Conservation (phyloP, 1,140 invertebrate genomes). For the Chironomus tepperi region DNA sequence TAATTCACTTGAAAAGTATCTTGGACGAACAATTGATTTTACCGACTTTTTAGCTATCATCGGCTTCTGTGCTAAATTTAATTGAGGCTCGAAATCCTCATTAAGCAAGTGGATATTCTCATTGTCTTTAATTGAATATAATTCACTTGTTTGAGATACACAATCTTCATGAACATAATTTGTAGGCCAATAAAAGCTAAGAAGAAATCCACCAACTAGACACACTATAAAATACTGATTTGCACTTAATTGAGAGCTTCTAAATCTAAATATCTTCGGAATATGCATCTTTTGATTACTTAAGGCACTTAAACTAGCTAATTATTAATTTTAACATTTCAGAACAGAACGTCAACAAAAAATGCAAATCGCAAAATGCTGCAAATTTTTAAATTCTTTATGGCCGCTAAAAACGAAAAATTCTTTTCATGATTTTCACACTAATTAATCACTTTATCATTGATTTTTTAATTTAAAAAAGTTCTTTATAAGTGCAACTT, state of each 20-base stretch:
- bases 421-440: too few species aligned
- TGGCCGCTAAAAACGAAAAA: too few species aligned
- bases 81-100: constrained; percentile 39
- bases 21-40: constrained; percentile 57
- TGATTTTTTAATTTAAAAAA: too few species aligned
- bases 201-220: constrained; percentile 34
- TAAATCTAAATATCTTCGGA: constrained; percentile 28
- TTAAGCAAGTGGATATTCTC: constrained; percentile 32
- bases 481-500: too few species aligned
- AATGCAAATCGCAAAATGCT: too few species aligned
- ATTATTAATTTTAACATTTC: too few species aligned
- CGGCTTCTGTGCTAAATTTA: constrained; percentile 39
- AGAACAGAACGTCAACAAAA: too few species aligned
- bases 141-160: constrained; percentile 31
- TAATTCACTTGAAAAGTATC: constrained; percentile 88
- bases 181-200: constrained; percentile 35
- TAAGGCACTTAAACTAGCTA: background rate
- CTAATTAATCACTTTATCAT: too few species aligned
- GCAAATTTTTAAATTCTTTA: too few species aligned
- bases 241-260: constrained; percentile 35
- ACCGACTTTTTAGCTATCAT: constrained; percentile 39
- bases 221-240: constrained; percentile 39
- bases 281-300: background rate
- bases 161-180: constrained; percentile 37
- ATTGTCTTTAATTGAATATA: constrained; percentile 34